phyloP scores from a whole-genome alignment of 2,113 vertebrate genomes.

The Thalassarche chlororhynchos region DNA sequence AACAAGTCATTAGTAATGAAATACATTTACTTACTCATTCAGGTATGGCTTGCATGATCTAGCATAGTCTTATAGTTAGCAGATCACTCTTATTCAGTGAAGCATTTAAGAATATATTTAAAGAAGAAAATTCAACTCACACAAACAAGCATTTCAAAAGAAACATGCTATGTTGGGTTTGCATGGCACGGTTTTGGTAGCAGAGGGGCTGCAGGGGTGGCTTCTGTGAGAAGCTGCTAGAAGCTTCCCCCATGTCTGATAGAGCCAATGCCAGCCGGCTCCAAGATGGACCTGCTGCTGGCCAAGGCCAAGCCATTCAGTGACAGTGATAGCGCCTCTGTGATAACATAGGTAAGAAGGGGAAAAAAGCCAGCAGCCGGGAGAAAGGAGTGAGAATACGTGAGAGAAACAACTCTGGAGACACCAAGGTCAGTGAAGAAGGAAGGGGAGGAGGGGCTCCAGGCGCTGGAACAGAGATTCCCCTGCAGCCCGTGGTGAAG shows the following conservation, averaged over 20 bases:
- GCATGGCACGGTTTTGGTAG: rapidly evolving
- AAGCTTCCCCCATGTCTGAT: rapidly evolving
- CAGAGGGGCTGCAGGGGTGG: rapidly evolving
- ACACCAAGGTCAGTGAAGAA: neutral
- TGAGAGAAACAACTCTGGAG: neutral
- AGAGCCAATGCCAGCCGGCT: rapidly evolving
- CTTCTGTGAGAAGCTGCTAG: neutral
- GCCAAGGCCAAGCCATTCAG: rapidly evolving
- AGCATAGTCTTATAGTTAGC: neutral
- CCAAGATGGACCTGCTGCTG: rapidly evolving
- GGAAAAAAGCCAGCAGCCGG: neutral
- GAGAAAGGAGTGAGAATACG: neutral
- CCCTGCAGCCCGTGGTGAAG: neutral
- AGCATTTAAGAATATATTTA: neutral
- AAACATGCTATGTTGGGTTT: neutral
- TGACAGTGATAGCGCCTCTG: rapidly evolving
- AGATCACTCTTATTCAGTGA: neutral
- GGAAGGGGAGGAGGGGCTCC: neutral
- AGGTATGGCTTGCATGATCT: neutral
- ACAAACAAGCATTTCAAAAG: neutral
- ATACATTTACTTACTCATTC: neutral
- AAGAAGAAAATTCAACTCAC: neutral
- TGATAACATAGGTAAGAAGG: neutral
- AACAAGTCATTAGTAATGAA: neutral
- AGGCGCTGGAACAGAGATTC: rapidly evolving